Evolutionary conservation across 2,113 vertebrate species (phyloP).

Genomic region (Rhineura floridana): DNA sequence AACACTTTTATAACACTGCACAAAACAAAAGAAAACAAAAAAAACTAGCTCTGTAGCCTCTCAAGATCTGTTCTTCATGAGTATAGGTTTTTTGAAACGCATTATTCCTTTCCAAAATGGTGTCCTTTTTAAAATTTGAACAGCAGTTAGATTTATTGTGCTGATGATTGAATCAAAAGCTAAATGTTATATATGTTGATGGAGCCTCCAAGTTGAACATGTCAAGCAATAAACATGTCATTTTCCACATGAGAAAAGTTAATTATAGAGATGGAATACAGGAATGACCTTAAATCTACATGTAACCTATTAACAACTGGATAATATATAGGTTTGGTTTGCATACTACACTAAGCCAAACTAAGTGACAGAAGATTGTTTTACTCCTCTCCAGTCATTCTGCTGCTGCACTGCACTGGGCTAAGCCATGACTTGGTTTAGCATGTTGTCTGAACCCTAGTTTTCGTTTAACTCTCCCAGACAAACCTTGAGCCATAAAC

Average conservation of each 20-base stretch:
- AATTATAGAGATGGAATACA: constrained; percentile 16
- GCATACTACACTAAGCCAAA: no score
- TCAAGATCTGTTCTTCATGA: neutral
- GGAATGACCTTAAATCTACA: constrained; percentile 9
- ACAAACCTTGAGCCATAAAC: no score
- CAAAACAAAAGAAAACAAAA: no score
- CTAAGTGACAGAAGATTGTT: no score
- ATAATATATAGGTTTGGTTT: constrained; percentile 22
- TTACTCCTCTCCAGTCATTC: no score
- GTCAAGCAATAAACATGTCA: neutral
- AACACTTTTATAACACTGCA: constrained; percentile 20
- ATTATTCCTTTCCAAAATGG: constrained; percentile 20
- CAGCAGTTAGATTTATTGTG: neutral
- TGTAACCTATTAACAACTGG: constrained; percentile 15
- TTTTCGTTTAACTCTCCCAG: no score
- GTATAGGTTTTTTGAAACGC: neutral
- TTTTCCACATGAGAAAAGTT: neutral
- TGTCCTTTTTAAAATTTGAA: neutral
- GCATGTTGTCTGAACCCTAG: no score
- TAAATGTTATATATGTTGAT: neutral
- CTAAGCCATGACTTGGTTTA: no score
- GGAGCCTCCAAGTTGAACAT: neutral
- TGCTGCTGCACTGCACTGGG: no score
- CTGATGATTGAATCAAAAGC: constrained; percentile 13
- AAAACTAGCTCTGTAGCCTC: neutral